Evolutionary conservation across 2,797 vertebrate genomes (phyloP).

Genomic region (Mormyrops attenuatus): DNA sequence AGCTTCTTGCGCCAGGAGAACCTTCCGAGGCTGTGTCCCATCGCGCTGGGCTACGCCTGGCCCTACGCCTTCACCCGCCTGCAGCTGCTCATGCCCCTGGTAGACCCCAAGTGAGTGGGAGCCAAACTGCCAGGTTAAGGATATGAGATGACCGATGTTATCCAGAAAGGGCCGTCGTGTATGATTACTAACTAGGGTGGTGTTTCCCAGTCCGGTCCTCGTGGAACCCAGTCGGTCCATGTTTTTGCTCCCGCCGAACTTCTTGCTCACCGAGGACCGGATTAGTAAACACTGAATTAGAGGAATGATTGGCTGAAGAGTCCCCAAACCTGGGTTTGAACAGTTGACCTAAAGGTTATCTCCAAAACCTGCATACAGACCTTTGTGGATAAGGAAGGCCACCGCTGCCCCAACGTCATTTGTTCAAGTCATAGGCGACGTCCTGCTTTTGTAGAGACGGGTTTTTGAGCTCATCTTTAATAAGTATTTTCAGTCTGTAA

Average conservation of each 20-base stretch:
- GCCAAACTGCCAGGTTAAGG: background rate
- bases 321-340: background rate
- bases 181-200: background rate
- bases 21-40: constrained; percentile 92
- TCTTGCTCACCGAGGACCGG: background rate
- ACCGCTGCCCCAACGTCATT: background rate
- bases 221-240: background rate
- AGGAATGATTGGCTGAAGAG: background rate
- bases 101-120: constrained; percentile 86
- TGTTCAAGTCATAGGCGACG: background rate
- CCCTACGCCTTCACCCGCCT: constrained; percentile 91
- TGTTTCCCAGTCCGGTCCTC: background rate
- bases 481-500: background rate
- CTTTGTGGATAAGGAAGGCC: background rate
- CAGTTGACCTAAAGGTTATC: background rate
- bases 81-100: constrained; percentile 88
- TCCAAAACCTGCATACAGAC: background rate
- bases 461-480: background rate
- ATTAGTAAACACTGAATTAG: background rate
- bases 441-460: background rate
- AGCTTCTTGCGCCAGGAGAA: constrained; percentile 94
- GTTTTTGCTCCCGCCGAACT: background rate
- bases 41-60: constrained; percentile 93
- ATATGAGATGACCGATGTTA: background rate
- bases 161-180: background rate